Percentiles rank a stretch among this genome's conserved stretches.
These are phyloP conservation scores for Abrostola triplasia DNA, from an alignment of 2,888 invertebrate species.

Conservation along the genomic window DNA sequence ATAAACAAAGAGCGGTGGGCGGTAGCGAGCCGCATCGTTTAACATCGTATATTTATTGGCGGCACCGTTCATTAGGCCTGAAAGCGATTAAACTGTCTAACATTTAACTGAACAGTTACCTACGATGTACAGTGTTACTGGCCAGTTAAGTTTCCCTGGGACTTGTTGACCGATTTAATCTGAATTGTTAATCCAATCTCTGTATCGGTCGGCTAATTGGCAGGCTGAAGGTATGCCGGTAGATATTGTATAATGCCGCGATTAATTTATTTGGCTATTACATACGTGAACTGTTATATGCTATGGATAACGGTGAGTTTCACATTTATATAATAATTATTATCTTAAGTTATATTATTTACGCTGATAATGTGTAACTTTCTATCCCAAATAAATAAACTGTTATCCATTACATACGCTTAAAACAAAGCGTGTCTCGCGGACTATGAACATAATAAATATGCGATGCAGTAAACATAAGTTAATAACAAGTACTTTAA, in stretches of 20 bases:
- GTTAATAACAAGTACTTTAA: slow-evolving; percentile 20
- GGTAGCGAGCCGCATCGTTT: slow-evolving; percentile 58
- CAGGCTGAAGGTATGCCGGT: slow-evolving; percentile 66
- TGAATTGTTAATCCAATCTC: slow-evolving; percentile 81
- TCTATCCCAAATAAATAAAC: too few species aligned
- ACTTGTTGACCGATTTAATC: slow-evolving; percentile 76
- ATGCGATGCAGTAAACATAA: slow-evolving; percentile 29
- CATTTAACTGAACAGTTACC: slow-evolving; percentile 61
- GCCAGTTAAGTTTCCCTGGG: slow-evolving; percentile 52
- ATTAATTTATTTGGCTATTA: slow-evolving; percentile 77
- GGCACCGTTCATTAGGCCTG: slow-evolving; percentile 70
- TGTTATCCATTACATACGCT: slow-evolving; percentile 29
- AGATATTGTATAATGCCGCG: slow-evolving; percentile 63
- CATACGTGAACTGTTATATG: slow-evolving; percentile 41
- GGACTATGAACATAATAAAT: slow-evolving; percentile 43
- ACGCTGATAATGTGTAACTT: too few species aligned
- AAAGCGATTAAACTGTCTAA: slow-evolving; percentile 67
- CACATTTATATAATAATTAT: too few species aligned
- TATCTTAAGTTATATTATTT: too few species aligned
- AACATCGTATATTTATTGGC: slow-evolving; percentile 63
- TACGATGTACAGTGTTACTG: slow-evolving; percentile 48
- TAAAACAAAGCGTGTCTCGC: slow-evolving; percentile 36
- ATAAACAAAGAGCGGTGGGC: slow-evolving; percentile 47
- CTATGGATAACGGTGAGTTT: too few species aligned
- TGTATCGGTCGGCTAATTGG: slow-evolving; percentile 78